Evolutionary conservation across 2,888 invertebrate species (phyloP), one percentile per base, ranked within the genome.

Genomic region (Cheilosia urbana): DNA sequence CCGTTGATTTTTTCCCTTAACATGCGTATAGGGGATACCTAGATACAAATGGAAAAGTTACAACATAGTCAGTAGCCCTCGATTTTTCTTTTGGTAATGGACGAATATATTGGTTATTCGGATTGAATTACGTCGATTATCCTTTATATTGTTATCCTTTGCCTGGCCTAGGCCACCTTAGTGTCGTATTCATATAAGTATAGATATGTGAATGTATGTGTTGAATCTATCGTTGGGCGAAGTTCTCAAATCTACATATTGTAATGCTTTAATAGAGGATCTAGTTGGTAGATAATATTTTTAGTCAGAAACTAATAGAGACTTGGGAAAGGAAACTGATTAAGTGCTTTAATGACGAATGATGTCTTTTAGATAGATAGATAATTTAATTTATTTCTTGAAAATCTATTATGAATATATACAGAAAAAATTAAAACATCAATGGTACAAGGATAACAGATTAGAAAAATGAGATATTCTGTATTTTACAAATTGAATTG

Each of bases 61-160:
- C 66, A 72, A 75, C 80, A 73, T 75, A 71, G 62, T 82, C 55
- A 57, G 60, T 45, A 47, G 65, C 27, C 60, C 47, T 63, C 49
- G 58, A 17, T 60, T 77, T 37, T 65, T 53, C 30, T 45, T 65
- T 73, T 30, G 55, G 49, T 68, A 47, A 57, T 78, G 78, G 71
- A 66, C 49, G 62, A 69, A 71, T 62, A 51, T 58, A 79, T 63
- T 79, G 62, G 73, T 79, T 79, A 79, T 83, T 79, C 73, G 72
- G 79, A 83, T 79, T 83, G 79, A 83, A 84, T 71, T 79, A 75
- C 69, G 42, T 71, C 80, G 84, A 84, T 80, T 84, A 84, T 84
- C 80, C 69, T 71, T 71, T 71, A 55, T 80, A 80, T 80, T 75
- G 75, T 63, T 27, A 63, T 78, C 73, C 68, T 78, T 78, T 72